Conservation (phyloP, 1,140 invertebrate species). For the Cecropterus lyciades region DNA sequence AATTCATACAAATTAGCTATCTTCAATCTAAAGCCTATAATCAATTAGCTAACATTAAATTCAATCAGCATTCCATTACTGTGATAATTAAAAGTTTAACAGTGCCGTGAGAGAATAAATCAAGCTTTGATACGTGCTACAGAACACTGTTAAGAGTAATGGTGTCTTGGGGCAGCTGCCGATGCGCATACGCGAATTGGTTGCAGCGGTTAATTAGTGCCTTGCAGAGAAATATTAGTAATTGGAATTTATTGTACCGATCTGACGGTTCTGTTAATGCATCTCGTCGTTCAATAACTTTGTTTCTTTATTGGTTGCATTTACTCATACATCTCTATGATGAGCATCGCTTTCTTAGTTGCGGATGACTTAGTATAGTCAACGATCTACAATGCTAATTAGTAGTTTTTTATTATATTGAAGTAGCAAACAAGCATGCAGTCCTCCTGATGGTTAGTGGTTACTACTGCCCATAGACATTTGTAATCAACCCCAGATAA, state of each 20-base stretch:
- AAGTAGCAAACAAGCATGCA: too few species aligned
- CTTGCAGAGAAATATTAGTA: constrained; percentile 70
- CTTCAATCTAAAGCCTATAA: background rate
- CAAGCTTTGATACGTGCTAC: constrained; percentile 29
- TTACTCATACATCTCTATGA: too few species aligned
- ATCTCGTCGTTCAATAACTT: background rate
- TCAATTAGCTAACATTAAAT: constrained; percentile 17
- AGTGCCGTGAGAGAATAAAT: constrained; percentile 27
- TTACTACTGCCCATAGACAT: too few species aligned
- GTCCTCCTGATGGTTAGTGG: too few species aligned
- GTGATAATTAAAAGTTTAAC: constrained; percentile 33
- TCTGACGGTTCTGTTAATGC: constrained; percentile 37
- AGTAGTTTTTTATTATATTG: too few species aligned
- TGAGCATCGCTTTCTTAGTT: too few species aligned
- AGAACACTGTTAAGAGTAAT: constrained; percentile 68
- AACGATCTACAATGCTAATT: too few species aligned
- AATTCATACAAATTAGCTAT: too few species aligned
- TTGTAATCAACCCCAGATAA: too few species aligned
- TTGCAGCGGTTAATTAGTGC: constrained; percentile 73
- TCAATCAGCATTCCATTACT: constrained; percentile 26
- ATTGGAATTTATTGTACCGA: constrained; percentile 64
- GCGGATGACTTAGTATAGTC: too few species aligned
- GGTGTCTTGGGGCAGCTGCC: constrained; percentile 68
- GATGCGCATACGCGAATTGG: constrained; percentile 70
- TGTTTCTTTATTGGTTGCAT: too few species aligned